Evolutionary conservation across 2,113 vertebrate species (phyloP), one percentile per base, ranked within the genome.

Genomic region (Cochlearius cochlearius): DNA sequence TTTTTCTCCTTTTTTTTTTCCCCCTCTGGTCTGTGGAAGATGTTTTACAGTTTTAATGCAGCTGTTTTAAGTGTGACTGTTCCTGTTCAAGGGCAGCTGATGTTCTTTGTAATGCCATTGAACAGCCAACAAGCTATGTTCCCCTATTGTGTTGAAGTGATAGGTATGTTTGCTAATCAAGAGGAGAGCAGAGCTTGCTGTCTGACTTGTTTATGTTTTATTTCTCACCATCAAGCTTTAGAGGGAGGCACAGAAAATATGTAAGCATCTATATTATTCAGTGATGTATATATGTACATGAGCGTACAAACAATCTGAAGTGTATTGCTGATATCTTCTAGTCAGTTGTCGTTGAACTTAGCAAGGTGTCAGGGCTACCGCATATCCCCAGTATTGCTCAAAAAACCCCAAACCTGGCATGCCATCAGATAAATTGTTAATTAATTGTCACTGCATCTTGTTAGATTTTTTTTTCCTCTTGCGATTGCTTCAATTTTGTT

Each of bases 151-250:
- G 92, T 89, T 93, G 92, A 95, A 97, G 96, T 94, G 95, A 97
- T 97, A 96, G 91, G 89, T 97, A 73, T 87, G 97, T 97, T 97
- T 95, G 95, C 97, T 97, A 95, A 97, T 97, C 95, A 97, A 96
- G 92, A 95, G 91, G 84, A 95, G 91, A 96, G 96, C 96, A 96
- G 96, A 96, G 95, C 95, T 96, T 36, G 94, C 95, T 97, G 95
- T 97, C 96, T 97, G 94, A 94, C 96, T 96, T 95, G 92, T 95
- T 97, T 97, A 97, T 97, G 95, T 92, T 97, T 97, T 94, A 95
- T 96, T 97, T 95, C 86, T 94, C 89, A 81, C 96, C 92, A 55
- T 94, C 95, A 95, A 73, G 94, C 92, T 95, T 96, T 97, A 90
- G 91, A 96, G 78, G 81, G 80, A 96, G 74, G 89, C 95, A 88